Percentiles rank a stretch among this genome's conserved stretches.
Conservation (phyloP, 2,113 vertebrate genomes). For the Campylomormyrus numenius region DNA sequence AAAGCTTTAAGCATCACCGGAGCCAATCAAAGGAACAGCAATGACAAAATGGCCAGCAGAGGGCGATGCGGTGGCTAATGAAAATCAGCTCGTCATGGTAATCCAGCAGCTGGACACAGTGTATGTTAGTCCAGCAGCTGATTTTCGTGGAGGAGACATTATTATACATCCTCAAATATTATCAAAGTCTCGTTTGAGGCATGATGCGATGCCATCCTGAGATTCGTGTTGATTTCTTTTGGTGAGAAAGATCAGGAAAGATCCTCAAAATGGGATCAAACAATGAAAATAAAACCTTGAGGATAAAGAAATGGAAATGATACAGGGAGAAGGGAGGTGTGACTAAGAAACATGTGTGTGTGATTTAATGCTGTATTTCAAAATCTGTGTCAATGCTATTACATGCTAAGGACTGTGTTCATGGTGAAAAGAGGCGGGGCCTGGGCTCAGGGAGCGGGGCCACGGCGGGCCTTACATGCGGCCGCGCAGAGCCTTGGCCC, state of each 20-base stretch:
- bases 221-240: background rate
- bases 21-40: background rate
- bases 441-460: background rate
- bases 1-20: background rate
- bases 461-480: slow-evolving; percentile 73
- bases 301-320: background rate
- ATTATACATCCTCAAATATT: background rate
- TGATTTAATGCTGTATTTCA: background rate
- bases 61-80: background rate
- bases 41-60: background rate
- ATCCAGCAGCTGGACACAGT: background rate
- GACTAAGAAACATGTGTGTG: background rate
- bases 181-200: background rate
- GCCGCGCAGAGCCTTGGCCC: slow-evolving; percentile 87
- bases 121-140: background rate
- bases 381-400: background rate
- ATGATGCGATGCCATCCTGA: background rate
- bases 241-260: background rate
- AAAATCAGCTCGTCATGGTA: background rate
- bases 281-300: background rate
- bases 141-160: background rate
- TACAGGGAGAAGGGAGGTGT: background rate
- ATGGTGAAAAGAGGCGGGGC: background rate
- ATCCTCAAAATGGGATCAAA: background rate
- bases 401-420: background rate